Evolutionary conservation across 2,888 invertebrate species (phyloP).

Genomic region (Tanypteryx hageni): DNA sequence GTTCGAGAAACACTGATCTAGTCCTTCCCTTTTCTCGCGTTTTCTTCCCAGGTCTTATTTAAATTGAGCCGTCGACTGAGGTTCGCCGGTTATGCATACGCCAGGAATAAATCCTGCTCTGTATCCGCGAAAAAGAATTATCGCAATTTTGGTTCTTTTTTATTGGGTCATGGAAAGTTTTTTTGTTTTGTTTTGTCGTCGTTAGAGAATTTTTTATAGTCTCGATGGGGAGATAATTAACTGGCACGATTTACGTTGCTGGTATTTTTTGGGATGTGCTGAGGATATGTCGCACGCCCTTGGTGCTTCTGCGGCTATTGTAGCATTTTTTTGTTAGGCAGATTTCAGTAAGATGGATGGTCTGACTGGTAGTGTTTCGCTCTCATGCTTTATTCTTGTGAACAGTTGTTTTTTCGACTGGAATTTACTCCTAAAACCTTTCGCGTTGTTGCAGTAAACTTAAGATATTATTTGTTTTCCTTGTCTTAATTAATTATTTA

Average conservation of each 20-base stretch:
- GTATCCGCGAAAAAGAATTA: background rate
- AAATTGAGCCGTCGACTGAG: conserved; percentile 47
- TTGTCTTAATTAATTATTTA: no score
- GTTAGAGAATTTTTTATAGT: background rate
- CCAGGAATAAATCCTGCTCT: background rate
- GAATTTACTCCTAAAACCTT: no score
- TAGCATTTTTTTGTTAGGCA: no score
- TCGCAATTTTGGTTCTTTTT: background rate
- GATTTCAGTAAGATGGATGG: no score
- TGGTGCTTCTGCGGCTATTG: background rate
- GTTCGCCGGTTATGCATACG: background rate
- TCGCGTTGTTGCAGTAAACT: no score
- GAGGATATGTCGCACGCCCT: background rate
- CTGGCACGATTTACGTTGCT: background rate
- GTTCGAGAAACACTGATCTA: conserved; percentile 26
- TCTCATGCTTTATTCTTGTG: no score
- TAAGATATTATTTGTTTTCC: no score
- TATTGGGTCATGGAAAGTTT: background rate
- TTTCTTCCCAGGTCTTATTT: background rate
- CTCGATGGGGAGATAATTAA: background rate
- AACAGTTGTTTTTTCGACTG: no score
- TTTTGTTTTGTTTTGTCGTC: background rate
- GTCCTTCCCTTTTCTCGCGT: background rate
- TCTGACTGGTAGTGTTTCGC: no score
- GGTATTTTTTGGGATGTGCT: background rate